phyloP scores from a whole-genome alignment of 2,888 invertebrate species.

The Zygogramma bicolorata region DNA sequence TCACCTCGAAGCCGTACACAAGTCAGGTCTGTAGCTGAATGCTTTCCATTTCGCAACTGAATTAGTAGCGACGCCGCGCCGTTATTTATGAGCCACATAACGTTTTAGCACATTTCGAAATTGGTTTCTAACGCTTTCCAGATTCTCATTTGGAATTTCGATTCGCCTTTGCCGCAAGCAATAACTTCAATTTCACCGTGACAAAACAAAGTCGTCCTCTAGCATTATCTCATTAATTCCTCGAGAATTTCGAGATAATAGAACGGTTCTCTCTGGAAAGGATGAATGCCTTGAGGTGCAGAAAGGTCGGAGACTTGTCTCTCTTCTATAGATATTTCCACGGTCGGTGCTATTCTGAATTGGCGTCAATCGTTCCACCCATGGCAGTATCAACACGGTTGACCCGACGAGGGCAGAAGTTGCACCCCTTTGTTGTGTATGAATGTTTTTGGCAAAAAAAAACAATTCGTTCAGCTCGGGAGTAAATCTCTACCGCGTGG shows the following conservation, averaged over 20 bases:
- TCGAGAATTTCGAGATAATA: background rate
- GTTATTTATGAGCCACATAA: background rate
- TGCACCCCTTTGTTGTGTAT: no score
- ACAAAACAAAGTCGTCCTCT: slow-evolving; percentile 27
- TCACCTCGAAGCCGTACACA: background rate
- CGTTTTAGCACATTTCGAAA: slow-evolving; percentile 1
- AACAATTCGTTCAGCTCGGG: no score
- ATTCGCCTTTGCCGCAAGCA: slow-evolving; percentile 14
- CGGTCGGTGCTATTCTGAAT: no score
- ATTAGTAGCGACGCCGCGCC: background rate
- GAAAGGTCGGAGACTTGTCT: no score
- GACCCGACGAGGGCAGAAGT: no score
- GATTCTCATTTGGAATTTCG: slow-evolving; percentile 25
- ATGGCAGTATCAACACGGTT: no score
- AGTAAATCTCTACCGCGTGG: no score
- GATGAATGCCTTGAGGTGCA: no score
- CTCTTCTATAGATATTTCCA: no score
- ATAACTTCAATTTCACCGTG: slow-evolving; percentile 26
- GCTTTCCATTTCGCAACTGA: background rate
- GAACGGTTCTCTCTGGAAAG: background rate
- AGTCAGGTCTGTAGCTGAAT: background rate
- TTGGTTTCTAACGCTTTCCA: slow-evolving; percentile 30
- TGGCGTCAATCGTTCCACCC: no score
- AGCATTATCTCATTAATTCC: slow-evolving; percentile 22
- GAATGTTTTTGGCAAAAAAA: no score